Evolutionary conservation across 2,888 invertebrate genomes (phyloP).

Genomic region (Drosophila prostipennis): DNA sequence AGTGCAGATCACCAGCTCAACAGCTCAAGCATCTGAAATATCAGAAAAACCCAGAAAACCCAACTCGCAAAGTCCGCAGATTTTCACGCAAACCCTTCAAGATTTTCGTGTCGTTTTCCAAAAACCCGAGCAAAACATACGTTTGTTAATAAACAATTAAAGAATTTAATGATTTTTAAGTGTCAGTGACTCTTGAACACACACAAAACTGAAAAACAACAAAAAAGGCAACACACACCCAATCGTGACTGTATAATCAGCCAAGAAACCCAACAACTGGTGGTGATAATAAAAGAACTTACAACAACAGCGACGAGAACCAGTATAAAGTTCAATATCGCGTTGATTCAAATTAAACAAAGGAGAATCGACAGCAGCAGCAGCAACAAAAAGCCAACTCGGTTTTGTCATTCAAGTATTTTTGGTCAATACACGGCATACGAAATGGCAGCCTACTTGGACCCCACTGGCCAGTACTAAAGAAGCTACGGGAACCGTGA

Average conservation of each 20-base stretch:
- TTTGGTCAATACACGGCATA: conserved; percentile 61
- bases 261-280: conserved; percentile 50
- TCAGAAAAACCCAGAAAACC: conserved; percentile 6
- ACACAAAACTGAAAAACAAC: conserved; percentile 9
- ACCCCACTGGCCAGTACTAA: conserved; percentile 84
- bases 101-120: conserved; percentile 17
- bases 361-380: conserved; percentile 49
- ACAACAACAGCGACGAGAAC: conserved; percentile 66
- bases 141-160: conserved; percentile 33
- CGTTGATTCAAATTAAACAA: conserved; percentile 63
- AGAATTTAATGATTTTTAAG: conserved; percentile 56
- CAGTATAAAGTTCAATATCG: conserved; percentile 69
- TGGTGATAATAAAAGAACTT: conserved; percentile 79
- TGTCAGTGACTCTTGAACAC: conserved; percentile 81
- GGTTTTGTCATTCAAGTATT: conserved; percentile 65
- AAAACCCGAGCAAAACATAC: conserved; percentile 30
- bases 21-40: conserved; percentile 10
- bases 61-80: conserved; percentile 22
- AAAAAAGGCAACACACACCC: conserved; percentile 24
- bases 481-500: background rate
- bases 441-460: conserved; percentile 81
- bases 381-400: conserved; percentile 28
- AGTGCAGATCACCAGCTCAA: conserved; percentile 72
- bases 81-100: background rate
- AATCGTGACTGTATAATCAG: conserved; percentile 68